Evolutionary conservation across 2,113 vertebrate genomes (phyloP).

Genomic region (Ptilorrhoa leucosticta): DNA sequence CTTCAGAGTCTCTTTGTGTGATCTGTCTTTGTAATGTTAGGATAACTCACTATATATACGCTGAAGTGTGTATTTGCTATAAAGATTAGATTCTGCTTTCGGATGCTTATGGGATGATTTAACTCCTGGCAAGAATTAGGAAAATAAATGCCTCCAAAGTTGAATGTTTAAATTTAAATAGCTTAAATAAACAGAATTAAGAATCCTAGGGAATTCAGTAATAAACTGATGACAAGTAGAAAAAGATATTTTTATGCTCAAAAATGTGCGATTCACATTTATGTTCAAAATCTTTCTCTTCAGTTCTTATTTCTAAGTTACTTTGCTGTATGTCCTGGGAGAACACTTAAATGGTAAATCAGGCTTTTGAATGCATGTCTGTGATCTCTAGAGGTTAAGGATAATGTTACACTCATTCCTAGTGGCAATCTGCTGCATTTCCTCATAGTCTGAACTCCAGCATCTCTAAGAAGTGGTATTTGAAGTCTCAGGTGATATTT

Average conservation of each 20-base stretch:
- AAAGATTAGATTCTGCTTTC: background rate
- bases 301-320: background rate
- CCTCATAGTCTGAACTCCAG: background rate
- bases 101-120: background rate
- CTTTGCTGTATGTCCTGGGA: background rate
- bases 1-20: background rate
- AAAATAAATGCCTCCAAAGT: background rate
- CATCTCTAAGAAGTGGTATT: background rate
- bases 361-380: background rate
- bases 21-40: background rate
- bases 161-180: background rate
- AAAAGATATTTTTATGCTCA: background rate
- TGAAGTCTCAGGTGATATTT: slow-evolving; percentile 15
- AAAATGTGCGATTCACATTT: background rate
- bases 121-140: background rate
- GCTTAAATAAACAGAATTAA: background rate
- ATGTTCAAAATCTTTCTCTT: background rate
- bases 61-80: background rate
- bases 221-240: background rate
- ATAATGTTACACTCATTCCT: background rate
- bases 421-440: background rate
- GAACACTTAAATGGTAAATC: background rate
- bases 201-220: background rate
- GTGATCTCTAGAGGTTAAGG: background rate
- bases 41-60: background rate